Conservation (phyloP, 53 echinoderm and acorn worm genomes). For the Zoroaster sp. region DNA sequence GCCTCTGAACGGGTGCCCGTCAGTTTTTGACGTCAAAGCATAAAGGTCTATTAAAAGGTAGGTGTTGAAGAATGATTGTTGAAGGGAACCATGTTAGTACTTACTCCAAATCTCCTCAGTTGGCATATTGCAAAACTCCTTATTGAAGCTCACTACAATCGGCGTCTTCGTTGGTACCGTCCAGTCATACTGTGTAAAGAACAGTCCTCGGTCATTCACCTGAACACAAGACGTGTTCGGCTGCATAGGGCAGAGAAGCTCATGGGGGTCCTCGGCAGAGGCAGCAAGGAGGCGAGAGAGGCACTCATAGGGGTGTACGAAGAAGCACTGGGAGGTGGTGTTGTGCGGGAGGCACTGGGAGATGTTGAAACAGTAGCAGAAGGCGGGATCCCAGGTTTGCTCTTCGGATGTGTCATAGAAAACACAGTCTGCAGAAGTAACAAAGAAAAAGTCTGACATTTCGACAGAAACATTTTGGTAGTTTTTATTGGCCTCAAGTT, state of each 20-base stretch:
- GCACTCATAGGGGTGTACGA: conserved; percentile 60
- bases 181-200: conserved; percentile 74
- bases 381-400: conserved; percentile 76
- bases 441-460: too few relatives aligned
- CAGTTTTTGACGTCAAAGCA: too few relatives aligned
- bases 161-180: conserved; percentile 55
- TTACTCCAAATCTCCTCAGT: conserved; percentile 69
- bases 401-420: conserved; percentile 75
- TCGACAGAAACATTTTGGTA: too few relatives aligned
- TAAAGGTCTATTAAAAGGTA: too few relatives aligned
- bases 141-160: conserved; percentile 4
- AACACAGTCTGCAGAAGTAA: conserved; percentile 59
- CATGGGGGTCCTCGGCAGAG: conserved; percentile 15
- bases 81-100: background rate
- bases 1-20: too few relatives aligned
- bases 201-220: conserved; percentile 71
- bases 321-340: conserved; percentile 67
- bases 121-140: conserved; percentile 72
- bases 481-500: too few relatives aligned
- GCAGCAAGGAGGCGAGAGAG: conserved; percentile 19
- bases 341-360: conserved; percentile 67
- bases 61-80: background rate
- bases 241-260: conserved; percentile 48
- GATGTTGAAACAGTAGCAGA: conserved; percentile 61
- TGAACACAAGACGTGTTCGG: conserved; percentile 65